Conservation (phyloP, 2,888 invertebrate species). For the Drosophila mayaguana region DNA sequence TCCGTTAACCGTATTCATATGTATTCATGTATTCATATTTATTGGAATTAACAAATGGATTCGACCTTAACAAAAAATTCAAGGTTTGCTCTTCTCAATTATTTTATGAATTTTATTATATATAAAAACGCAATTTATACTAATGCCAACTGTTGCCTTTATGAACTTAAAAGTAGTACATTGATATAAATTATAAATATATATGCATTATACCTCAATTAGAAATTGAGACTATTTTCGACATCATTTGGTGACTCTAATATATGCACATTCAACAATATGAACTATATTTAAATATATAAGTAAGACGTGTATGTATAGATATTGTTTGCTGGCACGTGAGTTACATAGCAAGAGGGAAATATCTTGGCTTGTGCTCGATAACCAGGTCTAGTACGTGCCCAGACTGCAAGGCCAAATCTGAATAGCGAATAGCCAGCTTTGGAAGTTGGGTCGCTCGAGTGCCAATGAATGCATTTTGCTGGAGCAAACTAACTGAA, state of each 20-base stretch:
- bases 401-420: constrained; percentile 42
- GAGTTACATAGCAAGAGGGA: constrained; percentile 12
- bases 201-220: not conserved
- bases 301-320: not conserved
- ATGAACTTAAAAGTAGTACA: not conserved
- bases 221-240: not conserved
- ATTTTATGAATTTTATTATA: no score
- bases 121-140: no score
- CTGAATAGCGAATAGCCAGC: constrained; percentile 30
- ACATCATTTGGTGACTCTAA: not conserved
- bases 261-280: not conserved
- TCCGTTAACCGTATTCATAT: no score
- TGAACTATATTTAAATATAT: not conserved
- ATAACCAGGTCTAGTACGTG: constrained; percentile 54
- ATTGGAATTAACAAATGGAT: no score
- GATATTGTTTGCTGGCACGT: not conserved
- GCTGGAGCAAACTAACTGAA: constrained; percentile 6
- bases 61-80: no score
- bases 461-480: constrained; percentile 60
- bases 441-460: constrained; percentile 38
- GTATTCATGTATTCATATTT: no score
- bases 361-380: constrained; percentile 8
- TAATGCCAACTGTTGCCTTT: not conserved
- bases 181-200: not conserved
- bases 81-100: no score